Evolutionary conservation across 2,797 vertebrate genomes (phyloP).

Genomic region (Silurus lanzhouensis): DNA sequence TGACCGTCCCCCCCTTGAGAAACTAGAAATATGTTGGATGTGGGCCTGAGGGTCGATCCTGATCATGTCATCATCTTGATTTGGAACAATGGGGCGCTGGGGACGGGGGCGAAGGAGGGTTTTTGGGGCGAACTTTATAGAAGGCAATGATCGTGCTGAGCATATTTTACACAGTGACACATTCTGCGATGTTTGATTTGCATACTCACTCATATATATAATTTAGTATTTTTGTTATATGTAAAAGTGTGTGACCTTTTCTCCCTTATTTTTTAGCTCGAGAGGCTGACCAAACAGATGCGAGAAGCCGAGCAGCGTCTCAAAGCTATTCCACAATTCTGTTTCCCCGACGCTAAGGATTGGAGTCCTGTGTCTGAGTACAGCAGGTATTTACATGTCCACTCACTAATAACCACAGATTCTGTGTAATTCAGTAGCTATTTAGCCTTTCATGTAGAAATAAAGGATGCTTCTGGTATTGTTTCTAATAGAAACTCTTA

Average conservation of each 20-base stretch:
- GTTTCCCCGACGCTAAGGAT: slow-evolving; percentile 97
- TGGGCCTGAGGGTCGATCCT: slow-evolving; percentile 50
- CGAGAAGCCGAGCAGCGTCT: slow-evolving; percentile 95
- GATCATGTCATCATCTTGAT: slow-evolving; percentile 44
- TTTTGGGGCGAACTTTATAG: slow-evolving; percentile 31
- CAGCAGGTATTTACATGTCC: slow-evolving; percentile 77
- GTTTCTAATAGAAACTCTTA: background rate
- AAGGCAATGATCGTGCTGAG: slow-evolving; percentile 54
- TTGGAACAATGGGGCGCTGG: slow-evolving; percentile 29
- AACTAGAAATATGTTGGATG: slow-evolving; percentile 55
- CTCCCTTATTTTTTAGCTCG: slow-evolving; percentile 78
- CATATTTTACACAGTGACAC: slow-evolving; percentile 51
- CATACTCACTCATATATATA: background rate
- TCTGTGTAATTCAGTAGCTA: background rate
- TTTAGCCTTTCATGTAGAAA: background rate
- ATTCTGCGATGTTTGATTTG: background rate
- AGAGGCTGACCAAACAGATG: slow-evolving; percentile 95
- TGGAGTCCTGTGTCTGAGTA: slow-evolving; percentile 95
- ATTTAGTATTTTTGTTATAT: background rate
- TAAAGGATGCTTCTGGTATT: background rate
- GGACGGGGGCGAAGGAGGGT: slow-evolving; percentile 6
- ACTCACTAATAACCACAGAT: background rate
- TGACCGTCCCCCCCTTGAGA: slow-evolving; percentile 57
- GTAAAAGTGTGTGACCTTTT: background rate
- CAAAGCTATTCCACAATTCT: slow-evolving; percentile 98